Conservation (phyloP, 2,888 invertebrate species). For the Byasa hedistus region DNA sequence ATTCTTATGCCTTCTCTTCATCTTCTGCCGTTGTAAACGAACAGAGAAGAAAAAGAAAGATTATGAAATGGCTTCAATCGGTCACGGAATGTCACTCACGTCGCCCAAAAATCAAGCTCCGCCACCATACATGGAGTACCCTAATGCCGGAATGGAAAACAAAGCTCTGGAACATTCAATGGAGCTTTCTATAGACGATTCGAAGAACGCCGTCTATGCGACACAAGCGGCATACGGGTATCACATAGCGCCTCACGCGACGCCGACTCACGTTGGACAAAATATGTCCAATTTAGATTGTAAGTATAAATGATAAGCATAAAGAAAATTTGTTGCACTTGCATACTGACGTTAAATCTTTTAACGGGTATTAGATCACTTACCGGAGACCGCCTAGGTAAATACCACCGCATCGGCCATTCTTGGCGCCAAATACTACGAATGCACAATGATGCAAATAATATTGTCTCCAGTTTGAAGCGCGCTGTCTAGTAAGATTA, state of each 20-base stretch:
- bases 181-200: conserved; percentile 92
- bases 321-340: neutral
- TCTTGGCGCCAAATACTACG: too few relatives aligned
- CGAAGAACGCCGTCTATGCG: conserved; percentile 90
- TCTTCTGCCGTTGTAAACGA: conserved; percentile 92
- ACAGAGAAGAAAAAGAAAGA: conserved; percentile 93
- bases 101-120: conserved; percentile 86
- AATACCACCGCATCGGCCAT: too few relatives aligned
- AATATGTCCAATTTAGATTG: conserved; percentile 89
- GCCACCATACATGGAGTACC: conserved; percentile 93
- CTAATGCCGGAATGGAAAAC: conserved; percentile 91
- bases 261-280: conserved; percentile 80
- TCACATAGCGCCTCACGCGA: conserved; percentile 85
- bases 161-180: conserved; percentile 94
- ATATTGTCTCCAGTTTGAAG: too few relatives aligned
- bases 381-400: too few relatives aligned
- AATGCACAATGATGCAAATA: too few relatives aligned
- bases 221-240: conserved; percentile 93
- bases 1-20: conserved; percentile 85
- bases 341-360: neutral
- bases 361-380: too few relatives aligned
- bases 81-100: conserved; percentile 85
- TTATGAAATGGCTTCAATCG: conserved; percentile 93
- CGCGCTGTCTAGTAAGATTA: too few relatives aligned
- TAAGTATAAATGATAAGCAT: conserved; percentile 72